Base-by-base conservation (phyloP, 2,888 invertebrate genomes). In the Archips crataeganus region DNA sequence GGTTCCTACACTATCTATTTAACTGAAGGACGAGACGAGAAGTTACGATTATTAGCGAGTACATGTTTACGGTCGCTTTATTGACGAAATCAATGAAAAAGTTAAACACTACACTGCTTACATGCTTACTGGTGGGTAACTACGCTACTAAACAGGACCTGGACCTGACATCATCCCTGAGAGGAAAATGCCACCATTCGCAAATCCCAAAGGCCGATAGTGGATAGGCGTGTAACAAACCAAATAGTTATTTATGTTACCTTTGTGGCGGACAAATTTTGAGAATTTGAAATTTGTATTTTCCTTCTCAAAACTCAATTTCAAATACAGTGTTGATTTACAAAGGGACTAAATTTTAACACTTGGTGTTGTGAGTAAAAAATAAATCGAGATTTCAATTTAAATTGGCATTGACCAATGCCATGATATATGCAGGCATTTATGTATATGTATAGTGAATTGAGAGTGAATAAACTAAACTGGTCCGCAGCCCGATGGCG, bases 1-100 rank as follows among this genome's bases (percentile, higher is more conserved):
- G 54, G 54, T 54, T 62, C 45, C 6, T 57, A n/a, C 45, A 62
- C 60, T 51, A 54, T 71, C 63, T 68, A 47, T 51, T 63, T 60
- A 59, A 51, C 63, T 32, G 54, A 32, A 63, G 68, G 63, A 68
- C 73, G 59, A 59, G 63, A 39, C 73, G 63, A 64, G 68, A 39
- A 73, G 68, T 73, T 68, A 73, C 32, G 68, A 64, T 73, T 73
- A 73, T 73, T 63, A 54, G 57, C 13, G 59, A 39, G 49, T 51
- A 49, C 49, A 49, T 68, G 57, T 68, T 68, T 59, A 63, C 59
- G 32, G 45, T 49, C 13, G 62, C 39, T 68, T 73, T 64, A 73
- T 68, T 63, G 63, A 63, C n/a, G 23, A 36, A 36, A 23, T 63
- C 51, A 64, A 59, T 49, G 13, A 68, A 39, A 64, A 51, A 32